Evolutionary conservation across 1,140 invertebrate species (phyloP).

Genomic region (Lordiphosa clarofinis): DNA sequence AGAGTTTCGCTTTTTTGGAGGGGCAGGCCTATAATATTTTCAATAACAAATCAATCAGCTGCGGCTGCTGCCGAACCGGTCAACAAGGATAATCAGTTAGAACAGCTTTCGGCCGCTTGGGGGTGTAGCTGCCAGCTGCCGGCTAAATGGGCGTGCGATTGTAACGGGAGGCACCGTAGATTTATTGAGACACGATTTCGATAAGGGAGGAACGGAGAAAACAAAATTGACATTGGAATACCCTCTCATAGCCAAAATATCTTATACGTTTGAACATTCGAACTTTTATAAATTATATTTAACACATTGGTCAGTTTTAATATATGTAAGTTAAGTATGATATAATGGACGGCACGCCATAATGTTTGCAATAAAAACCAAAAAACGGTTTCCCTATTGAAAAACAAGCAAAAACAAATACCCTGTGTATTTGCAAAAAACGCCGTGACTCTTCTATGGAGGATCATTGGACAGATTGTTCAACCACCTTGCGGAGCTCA

Average conservation of each 20-base stretch:
- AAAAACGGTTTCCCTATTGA: no score
- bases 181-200: constrained; percentile 74
- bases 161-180: constrained; percentile 45
- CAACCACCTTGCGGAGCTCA: no score
- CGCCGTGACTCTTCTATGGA: no score
- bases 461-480: no score
- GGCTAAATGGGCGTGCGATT: not conserved
- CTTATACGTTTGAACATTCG: no score
- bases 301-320: no score
- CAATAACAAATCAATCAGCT: constrained; percentile 76
- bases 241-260: not conserved
- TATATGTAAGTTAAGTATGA: no score
- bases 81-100: constrained; percentile 72
- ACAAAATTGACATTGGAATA: constrained; percentile 5
- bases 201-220: constrained; percentile 29
- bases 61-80: constrained; percentile 50
- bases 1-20: constrained; percentile 8
- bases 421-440: no score
- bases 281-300: no score
- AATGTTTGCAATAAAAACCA: no score
- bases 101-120: constrained; percentile 33
- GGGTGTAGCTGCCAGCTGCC: constrained; percentile 23
- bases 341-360: no score
- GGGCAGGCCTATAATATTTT: constrained; percentile 68
- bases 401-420: no score